phyloP scores from a whole-genome alignment of 1,140 invertebrate genomes.

The Micrasema minimum region DNA sequence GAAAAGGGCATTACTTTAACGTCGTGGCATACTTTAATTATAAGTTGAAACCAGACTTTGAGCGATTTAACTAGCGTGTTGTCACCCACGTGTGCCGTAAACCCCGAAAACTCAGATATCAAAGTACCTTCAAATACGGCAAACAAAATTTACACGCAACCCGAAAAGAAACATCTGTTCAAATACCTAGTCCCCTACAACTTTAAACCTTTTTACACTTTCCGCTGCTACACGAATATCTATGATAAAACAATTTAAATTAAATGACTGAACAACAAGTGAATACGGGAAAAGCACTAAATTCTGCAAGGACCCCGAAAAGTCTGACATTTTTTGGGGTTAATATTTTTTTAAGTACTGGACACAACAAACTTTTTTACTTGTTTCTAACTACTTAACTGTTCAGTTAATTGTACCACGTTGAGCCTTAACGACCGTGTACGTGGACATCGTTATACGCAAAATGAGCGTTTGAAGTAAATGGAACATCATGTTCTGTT shows the following conservation, averaged over 20 bases:
- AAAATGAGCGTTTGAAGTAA: slow-evolving; percentile 28
- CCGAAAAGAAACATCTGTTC: background rate
- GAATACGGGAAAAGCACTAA: slow-evolving; percentile 4
- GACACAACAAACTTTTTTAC: slow-evolving; percentile 20
- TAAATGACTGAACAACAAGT: slow-evolving; percentile 9
- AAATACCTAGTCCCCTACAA: background rate
- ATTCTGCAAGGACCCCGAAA: background rate
- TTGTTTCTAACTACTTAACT: background rate
- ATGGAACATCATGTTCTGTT: slow-evolving; percentile 30
- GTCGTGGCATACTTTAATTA: slow-evolving; percentile 41
- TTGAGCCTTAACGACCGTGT: slow-evolving; percentile 31
- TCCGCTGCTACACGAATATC: too few species aligned
- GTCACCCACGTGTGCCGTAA: slow-evolving; percentile 40
- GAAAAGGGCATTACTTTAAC: slow-evolving; percentile 36
- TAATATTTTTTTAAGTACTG: background rate
- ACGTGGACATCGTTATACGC: slow-evolving; percentile 30
- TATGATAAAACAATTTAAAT: background rate
- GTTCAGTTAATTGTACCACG: slow-evolving; percentile 16
- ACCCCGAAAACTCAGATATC: slow-evolving; percentile 8
- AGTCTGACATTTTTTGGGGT: background rate
- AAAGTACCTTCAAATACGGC: background rate
- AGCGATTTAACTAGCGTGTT: slow-evolving; percentile 40
- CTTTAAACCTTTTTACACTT: background rate
- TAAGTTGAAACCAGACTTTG: slow-evolving; percentile 39
- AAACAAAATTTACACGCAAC: slow-evolving; percentile 11